Conservation (phyloP, 2,113 vertebrate genomes). For the Hippocampus zosterae region DNA sequence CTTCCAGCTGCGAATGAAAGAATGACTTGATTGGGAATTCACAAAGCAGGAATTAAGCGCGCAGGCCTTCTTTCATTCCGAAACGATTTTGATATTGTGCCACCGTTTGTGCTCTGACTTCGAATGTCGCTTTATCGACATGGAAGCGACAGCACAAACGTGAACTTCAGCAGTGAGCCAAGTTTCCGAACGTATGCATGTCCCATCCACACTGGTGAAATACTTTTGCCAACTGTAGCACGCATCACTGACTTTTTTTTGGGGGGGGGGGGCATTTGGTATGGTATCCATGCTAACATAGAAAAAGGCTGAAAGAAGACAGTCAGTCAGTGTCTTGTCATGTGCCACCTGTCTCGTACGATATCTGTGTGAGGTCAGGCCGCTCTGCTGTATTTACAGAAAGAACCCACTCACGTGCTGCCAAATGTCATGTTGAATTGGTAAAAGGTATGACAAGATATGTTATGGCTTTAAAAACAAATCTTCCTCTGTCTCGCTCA, state of each 20-base stretch:
- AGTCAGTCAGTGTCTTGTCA: slow-evolving; percentile 27
- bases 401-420: slow-evolving; percentile 42
- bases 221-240: slow-evolving; percentile 59
- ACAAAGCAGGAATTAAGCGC: slow-evolving; percentile 7
- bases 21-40: slow-evolving; percentile 17
- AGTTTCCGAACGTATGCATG: slow-evolving; percentile 52
- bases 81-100: slow-evolving; percentile 19
- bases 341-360: slow-evolving; percentile 52
- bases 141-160: not conserved
- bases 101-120: slow-evolving; percentile 22
- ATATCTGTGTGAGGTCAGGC: slow-evolving; percentile 57
- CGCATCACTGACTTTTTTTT: slow-evolving; percentile 44
- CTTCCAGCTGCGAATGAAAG: slow-evolving; percentile 10
- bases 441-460: slow-evolving; percentile 41
- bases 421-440: slow-evolving; percentile 48
- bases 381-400: slow-evolving; percentile 49
- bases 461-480: slow-evolving; percentile 41
- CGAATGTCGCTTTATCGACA: slow-evolving; percentile 17
- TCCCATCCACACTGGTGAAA: slow-evolving; percentile 43
- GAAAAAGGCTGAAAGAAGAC: slow-evolving; percentile 39
- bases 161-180: slow-evolving; percentile 31
- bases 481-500: slow-evolving; percentile 46
- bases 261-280: slow-evolving; percentile 17
- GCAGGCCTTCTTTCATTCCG: slow-evolving; percentile 16
- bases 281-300: slow-evolving; percentile 29